Evolutionary conservation across 2,888 invertebrate species (phyloP).

Genomic region (Lepidocyrtinus sp.): DNA sequence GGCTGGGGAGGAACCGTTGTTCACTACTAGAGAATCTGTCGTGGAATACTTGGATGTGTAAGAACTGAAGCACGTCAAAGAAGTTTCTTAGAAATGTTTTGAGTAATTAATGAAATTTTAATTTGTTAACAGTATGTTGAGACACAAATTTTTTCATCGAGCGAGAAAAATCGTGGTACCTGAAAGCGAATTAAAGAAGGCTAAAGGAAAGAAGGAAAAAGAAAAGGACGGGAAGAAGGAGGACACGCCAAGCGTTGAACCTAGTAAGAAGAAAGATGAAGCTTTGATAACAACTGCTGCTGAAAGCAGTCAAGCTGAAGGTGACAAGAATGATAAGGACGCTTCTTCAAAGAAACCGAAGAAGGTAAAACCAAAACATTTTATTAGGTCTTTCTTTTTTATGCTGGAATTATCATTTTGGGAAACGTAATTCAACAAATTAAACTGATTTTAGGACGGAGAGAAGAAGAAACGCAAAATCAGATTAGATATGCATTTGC

Average conservation of each 20-base stretch:
- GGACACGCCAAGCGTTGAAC: conserved; percentile 75
- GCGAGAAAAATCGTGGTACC: conserved; percentile 89
- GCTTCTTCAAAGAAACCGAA: conserved; percentile 60
- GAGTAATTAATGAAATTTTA: not conserved
- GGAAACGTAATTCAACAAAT: too few relatives aligned
- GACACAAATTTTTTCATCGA: conserved; percentile 95
- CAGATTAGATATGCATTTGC: conserved; percentile 96
- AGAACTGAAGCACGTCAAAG: conserved; percentile 18
- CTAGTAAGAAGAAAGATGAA: conserved; percentile 73
- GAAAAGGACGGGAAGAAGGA: conserved; percentile 72
- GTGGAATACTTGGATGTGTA: conserved; percentile 83
- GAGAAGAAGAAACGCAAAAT: conserved; percentile 89
- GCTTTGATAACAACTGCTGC: conserved; percentile 64
- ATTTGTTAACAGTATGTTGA: conserved; percentile 79
- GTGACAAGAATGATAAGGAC: conserved; percentile 62
- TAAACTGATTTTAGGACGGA: conserved; percentile 72
- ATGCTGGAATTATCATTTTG: not conserved
- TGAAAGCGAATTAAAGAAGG: conserved; percentile 77
- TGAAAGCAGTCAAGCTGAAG: conserved; percentile 69
- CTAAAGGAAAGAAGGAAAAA: conserved; percentile 73
- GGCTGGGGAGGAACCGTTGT: conserved; percentile 80
- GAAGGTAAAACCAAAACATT: conserved; percentile 40
- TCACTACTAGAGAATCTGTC: conserved; percentile 86
- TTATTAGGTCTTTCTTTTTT: not conserved
- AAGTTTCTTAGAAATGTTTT: not conserved